Conservation (phyloP, 2,888 invertebrate species). For the Mimumesa dahlbomi region DNA sequence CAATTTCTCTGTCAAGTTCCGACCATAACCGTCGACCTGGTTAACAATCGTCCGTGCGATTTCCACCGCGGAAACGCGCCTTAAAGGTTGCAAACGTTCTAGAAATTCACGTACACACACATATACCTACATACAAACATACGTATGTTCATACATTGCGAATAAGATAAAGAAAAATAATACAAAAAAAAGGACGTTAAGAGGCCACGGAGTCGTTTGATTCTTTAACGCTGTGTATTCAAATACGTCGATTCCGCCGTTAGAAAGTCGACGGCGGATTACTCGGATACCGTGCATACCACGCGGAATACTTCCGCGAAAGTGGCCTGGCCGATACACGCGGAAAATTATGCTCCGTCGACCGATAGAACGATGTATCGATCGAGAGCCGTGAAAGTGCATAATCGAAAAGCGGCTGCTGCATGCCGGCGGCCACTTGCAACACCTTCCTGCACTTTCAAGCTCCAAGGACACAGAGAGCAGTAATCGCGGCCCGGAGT, state of each 20-base stretch:
- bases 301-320: constrained; percentile 73
- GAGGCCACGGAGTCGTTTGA: neutral
- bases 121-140: too few relatives aligned
- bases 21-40: too few relatives aligned
- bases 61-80: neutral
- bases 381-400: constrained; percentile 52
- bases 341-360: constrained; percentile 35
- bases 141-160: neutral
- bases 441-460: constrained; percentile 55
- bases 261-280: constrained; percentile 74
- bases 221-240: constrained; percentile 60
- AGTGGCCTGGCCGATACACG: constrained; percentile 54
- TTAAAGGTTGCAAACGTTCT: neutral
- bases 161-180: neutral
- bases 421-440: constrained; percentile 32
- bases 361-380: constrained; percentile 41
- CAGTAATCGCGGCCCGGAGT: constrained; percentile 33
- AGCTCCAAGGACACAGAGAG: constrained; percentile 54
- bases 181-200: neutral
- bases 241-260: constrained; percentile 55
- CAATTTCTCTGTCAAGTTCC: too few relatives aligned
- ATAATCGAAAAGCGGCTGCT: constrained; percentile 47
- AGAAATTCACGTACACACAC: too few relatives aligned
- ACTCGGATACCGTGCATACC: constrained; percentile 70
- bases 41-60: too few relatives aligned